Evolutionary conservation across 2,113 vertebrate species (phyloP).

Genomic region (Ictalurus punctatus): DNA sequence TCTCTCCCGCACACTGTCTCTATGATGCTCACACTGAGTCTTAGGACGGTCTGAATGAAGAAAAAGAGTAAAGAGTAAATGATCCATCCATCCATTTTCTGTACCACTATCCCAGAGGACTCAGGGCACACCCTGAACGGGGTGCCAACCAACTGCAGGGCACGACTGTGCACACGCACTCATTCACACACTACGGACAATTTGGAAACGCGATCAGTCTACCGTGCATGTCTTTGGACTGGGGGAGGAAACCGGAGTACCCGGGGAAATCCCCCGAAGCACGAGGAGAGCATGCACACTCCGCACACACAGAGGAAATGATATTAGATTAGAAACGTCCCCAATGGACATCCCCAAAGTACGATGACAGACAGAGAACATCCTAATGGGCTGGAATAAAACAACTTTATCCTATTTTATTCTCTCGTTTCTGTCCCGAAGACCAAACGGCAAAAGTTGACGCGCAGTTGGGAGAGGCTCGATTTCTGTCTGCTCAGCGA

Average conservation of each 20-base stretch:
- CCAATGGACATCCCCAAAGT: not conserved
- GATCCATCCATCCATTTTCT: too few relatives aligned
- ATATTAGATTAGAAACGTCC: not conserved
- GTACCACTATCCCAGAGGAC: too few relatives aligned
- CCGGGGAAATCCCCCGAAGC: too few relatives aligned
- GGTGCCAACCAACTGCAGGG: too few relatives aligned
- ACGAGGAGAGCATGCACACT: too few relatives aligned
- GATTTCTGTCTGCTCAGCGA: not conserved
- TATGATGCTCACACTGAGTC: constrained; percentile 75
- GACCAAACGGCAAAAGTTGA: not conserved
- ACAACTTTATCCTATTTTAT: not conserved
- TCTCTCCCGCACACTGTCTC: constrained; percentile 54
- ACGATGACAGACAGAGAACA: not conserved
- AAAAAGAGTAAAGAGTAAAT: not conserved
- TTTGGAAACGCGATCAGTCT: too few relatives aligned
- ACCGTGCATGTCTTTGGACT: too few relatives aligned
- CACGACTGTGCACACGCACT: too few relatives aligned
- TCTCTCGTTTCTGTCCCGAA: not conserved
- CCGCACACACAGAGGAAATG: too few relatives aligned
- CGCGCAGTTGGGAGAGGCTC: not conserved
- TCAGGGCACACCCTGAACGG: too few relatives aligned
- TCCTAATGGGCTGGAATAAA: not conserved
- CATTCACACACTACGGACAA: too few relatives aligned
- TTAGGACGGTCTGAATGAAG: constrained; percentile 37
- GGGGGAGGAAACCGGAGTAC: too few relatives aligned